Conservation (phyloP, 2,113 vertebrate genomes). For the Eretmodus cyanostictus region DNA sequence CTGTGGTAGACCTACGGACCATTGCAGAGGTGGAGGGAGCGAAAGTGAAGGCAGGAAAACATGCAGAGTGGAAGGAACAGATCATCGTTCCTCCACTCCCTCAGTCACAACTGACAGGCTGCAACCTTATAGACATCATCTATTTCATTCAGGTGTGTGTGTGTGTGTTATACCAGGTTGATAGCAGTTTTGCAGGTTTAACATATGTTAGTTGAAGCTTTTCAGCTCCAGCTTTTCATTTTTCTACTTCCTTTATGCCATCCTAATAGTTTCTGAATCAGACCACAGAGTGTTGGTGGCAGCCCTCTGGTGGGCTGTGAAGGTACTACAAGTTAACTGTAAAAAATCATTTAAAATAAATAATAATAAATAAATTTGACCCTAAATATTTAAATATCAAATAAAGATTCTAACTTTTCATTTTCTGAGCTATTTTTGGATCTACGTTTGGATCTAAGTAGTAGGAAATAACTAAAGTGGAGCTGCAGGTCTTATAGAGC, state of each 20-base stretch:
- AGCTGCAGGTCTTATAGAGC: neutral
- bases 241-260: neutral
- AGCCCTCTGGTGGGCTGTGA: neutral
- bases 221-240: neutral
- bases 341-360: neutral
- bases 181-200: neutral
- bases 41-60: conserved; percentile 87
- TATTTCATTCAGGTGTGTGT: conserved; percentile 84
- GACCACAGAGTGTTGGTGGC: neutral
- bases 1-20: conserved; percentile 85
- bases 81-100: conserved; percentile 92
- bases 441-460: neutral
- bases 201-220: neutral
- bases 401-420: neutral
- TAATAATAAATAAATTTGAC: neutral
- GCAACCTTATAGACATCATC: conserved; percentile 91
- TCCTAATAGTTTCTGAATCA: neutral
- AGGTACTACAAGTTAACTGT: neutral
- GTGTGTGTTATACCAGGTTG: neutral
- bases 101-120: conserved; percentile 85
- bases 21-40: conserved; percentile 91
- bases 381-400: neutral
- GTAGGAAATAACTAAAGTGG: neutral
- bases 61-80: conserved; percentile 90
- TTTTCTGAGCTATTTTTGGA: neutral